Conservation (phyloP, 1,140 invertebrate genomes). For the Diachasma alloeum region DNA sequence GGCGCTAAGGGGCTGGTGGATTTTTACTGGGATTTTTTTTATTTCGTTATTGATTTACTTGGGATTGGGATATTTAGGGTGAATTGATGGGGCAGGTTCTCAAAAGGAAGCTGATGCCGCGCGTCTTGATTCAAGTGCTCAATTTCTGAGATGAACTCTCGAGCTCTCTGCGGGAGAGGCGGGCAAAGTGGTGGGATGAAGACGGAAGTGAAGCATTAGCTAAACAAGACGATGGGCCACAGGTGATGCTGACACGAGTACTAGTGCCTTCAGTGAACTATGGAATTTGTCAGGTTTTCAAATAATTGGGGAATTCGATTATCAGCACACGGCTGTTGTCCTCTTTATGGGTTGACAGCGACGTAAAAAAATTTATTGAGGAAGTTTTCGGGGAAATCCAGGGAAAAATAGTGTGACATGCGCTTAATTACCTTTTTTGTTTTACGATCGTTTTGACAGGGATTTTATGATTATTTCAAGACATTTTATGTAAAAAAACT, state of each 20-base stretch:
- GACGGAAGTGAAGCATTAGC: not conserved
- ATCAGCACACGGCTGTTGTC: not conserved
- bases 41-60: too few relatives aligned
- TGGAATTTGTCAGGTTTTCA: not conserved
- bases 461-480: too few relatives aligned
- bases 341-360: not conserved
- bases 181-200: not conserved
- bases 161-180: not conserved
- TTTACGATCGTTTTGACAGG: too few relatives aligned
- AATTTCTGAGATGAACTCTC: not conserved
- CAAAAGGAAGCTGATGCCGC: not conserved
- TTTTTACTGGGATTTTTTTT: too few relatives aligned
- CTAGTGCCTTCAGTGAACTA: not conserved
- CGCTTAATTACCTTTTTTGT: too few relatives aligned
- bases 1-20: too few relatives aligned
- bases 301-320: not conserved
- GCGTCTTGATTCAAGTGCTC: not conserved
- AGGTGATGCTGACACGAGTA: not conserved
- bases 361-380: too few relatives aligned
- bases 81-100: not conserved
- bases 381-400: too few relatives aligned
- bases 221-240: not conserved
- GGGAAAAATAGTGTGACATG: too few relatives aligned
- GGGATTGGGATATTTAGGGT: not conserved
- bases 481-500: too few relatives aligned